Conservation (phyloP, 1,140 invertebrate species). For the Daktulosphaira vitifoliae region DNA sequence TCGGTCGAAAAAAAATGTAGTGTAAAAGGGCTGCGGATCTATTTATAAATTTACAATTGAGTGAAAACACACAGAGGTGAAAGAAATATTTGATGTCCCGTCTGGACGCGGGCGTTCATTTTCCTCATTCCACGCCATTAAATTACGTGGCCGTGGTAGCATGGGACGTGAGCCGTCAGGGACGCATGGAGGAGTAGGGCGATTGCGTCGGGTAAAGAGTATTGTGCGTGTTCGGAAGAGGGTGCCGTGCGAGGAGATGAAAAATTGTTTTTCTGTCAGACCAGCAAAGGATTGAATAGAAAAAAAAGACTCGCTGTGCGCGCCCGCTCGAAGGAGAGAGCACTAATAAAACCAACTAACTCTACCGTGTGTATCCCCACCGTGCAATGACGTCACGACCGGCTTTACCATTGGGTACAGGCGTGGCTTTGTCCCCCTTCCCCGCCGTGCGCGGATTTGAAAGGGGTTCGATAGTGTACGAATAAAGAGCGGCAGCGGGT, state of each 20-base stretch:
- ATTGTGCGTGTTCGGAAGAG: background rate
- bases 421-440: slow-evolving; percentile 10
- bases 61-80: background rate
- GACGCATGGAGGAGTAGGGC: too few relatives aligned
- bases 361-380: background rate
- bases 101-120: slow-evolving; percentile 3
- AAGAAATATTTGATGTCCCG: background rate
- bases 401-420: slow-evolving; percentile 28
- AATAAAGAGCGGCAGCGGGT: background rate
- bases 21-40: too few relatives aligned
- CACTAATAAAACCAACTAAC: background rate
- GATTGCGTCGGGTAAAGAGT: too few relatives aligned
- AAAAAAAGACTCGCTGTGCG: too few relatives aligned
- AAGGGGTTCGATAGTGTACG: slow-evolving; percentile 29
- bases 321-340: too few relatives aligned
- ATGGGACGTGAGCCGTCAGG: too few relatives aligned
- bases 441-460: background rate
- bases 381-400: slow-evolving; percentile 9
- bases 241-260: background rate
- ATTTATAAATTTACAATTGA: too few relatives aligned
- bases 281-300: background rate
- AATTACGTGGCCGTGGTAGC: background rate
- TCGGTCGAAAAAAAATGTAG: too few relatives aligned
- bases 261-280: background rate
- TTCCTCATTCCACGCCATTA: slow-evolving; percentile 26